phyloP scores from a whole-genome alignment of 2,888 invertebrate species.

The Lycocerus yunnanus region DNA sequence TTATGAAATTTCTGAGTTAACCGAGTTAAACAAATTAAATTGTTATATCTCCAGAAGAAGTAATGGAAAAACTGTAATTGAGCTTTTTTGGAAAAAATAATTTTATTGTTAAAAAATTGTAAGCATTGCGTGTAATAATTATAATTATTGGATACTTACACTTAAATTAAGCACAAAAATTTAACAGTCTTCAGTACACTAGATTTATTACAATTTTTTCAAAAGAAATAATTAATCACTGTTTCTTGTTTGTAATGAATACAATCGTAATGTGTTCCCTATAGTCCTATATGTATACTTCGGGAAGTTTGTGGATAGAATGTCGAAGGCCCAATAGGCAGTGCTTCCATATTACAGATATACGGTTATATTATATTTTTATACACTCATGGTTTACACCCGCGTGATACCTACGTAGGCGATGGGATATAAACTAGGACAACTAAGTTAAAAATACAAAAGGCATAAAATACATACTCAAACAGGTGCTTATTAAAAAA shows the following conservation, averaged over 20 bases:
- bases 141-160: background rate
- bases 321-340: constrained; percentile 20
- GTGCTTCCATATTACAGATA: constrained; percentile 19
- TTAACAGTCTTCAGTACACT: background rate
- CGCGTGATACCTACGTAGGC: constrained; percentile 28
- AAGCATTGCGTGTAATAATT: background rate
- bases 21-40: no score
- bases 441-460: constrained; percentile 24
- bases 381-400: constrained; percentile 25
- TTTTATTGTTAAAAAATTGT: background rate
- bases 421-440: constrained; percentile 25
- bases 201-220: background rate
- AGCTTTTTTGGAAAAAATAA: background rate
- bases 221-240: background rate
- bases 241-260: background rate
- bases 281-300: background rate
- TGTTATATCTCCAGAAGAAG: no score
- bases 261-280: background rate
- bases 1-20: no score
- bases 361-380: constrained; percentile 27
- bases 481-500: constrained; percentile 22
- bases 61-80: no score
- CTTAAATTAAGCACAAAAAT: background rate
- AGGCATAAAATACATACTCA: constrained; percentile 23
- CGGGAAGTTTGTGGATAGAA: constrained; percentile 13